Percentiles rank a stretch among this genome's conserved stretches.
phyloP scores from a whole-genome alignment of 1,140 invertebrate species.

The Drosophila funebris region DNA sequence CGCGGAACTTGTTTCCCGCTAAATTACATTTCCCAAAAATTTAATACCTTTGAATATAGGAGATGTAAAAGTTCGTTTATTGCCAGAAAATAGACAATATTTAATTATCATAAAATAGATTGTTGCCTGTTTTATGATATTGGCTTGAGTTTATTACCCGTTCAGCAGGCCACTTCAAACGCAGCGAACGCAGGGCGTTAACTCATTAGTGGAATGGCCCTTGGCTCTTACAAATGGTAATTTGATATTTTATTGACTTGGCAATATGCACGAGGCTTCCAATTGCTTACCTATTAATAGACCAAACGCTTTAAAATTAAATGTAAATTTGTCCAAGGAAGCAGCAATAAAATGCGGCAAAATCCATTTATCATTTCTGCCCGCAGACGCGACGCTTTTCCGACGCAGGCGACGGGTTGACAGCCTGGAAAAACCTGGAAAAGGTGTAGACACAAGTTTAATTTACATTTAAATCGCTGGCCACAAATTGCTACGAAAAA shows the following conservation, averaged over 20 bases:
- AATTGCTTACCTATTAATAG: slow-evolving; percentile 19
- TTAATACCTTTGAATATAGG: not conserved
- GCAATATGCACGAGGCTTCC: not conserved
- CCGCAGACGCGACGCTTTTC: slow-evolving; percentile 25
- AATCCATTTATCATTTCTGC: slow-evolving; percentile 56
- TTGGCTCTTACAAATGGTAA: slow-evolving; percentile 48
- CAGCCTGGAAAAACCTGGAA: slow-evolving; percentile 36
- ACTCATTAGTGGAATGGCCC: slow-evolving; percentile 47
- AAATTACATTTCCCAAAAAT: not conserved
- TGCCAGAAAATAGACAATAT: slow-evolving; percentile 12
- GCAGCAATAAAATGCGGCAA: slow-evolving; percentile 30
- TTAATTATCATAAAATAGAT: slow-evolving; percentile 42
- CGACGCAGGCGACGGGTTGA: slow-evolving; percentile 25
- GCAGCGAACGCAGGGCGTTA: slow-evolving; percentile 7
- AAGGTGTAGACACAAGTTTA: slow-evolving; percentile 22
- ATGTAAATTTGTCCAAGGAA: slow-evolving; percentile 54
- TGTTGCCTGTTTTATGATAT: not conserved
- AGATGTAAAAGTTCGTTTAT: not conserved
- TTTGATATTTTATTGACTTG: slow-evolving; percentile 51
- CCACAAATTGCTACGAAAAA: not conserved
- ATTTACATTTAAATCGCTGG: slow-evolving; percentile 13
- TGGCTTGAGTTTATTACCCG: slow-evolving; percentile 44
- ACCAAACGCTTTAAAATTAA: slow-evolving; percentile 59
- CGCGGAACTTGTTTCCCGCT: too few relatives aligned
- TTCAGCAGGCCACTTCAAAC: slow-evolving; percentile 48